phyloP scores from a whole-genome alignment of 2,888 invertebrate species.

The Xylota sylvarum region DNA sequence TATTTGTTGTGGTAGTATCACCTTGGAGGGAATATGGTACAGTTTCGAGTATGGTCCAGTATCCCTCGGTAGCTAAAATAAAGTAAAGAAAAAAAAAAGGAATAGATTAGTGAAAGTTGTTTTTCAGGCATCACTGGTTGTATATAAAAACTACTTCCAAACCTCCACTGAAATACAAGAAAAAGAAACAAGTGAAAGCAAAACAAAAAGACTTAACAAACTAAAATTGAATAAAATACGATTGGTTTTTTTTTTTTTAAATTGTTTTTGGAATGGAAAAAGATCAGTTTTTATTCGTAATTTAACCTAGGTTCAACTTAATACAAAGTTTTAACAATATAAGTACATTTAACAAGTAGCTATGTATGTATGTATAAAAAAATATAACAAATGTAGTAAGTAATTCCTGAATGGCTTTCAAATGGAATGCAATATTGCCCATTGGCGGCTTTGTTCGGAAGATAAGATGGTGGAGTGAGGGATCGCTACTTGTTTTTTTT shows the following conservation, averaged over 20 bases:
- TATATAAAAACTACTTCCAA: not conserved
- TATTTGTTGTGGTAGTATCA: constrained; percentile 69
- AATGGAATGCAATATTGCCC: constrained; percentile 46
- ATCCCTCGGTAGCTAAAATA: constrained; percentile 81
- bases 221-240: constrained; percentile 41
- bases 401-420: constrained; percentile 39
- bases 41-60: constrained; percentile 84
- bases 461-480: not conserved
- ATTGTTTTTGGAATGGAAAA: constrained; percentile 34
- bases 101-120: constrained; percentile 24
- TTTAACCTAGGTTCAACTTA: constrained; percentile 24
- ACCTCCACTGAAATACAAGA: constrained; percentile 34
- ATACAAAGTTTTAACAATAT: constrained; percentile 16
- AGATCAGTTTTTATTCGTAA: constrained; percentile 36
- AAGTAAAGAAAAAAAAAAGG: constrained; percentile 49
- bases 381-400: constrained; percentile 23
- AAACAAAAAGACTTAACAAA: constrained; percentile 28
- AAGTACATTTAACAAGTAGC: constrained; percentile 55
- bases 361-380: constrained; percentile 9
- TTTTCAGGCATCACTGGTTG: not conserved
- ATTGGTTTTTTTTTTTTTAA: constrained; percentile 5
- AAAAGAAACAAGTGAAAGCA: constrained; percentile 1
- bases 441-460: constrained; percentile 1
- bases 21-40: constrained; percentile 83
- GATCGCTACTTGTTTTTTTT: too few relatives aligned